Base-by-base conservation (phyloP, 2,888 invertebrate genomes). In the Xestia ashworthii region DNA sequence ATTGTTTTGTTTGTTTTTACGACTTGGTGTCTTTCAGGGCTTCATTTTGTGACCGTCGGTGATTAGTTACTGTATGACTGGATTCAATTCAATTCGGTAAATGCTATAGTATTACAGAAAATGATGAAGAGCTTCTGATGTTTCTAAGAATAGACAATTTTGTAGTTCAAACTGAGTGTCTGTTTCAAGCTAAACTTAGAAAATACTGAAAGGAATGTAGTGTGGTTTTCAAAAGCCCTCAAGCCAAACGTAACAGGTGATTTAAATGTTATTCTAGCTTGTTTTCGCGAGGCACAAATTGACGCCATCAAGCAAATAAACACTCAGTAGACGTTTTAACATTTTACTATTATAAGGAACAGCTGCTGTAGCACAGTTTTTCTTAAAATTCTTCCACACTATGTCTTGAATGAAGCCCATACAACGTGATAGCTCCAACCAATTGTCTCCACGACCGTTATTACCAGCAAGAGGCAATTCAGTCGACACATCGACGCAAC, bases 361-460 rank as follows among this genome's bases (percentile, higher is more conserved):
- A 64, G 46, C n/a, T 67, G 60, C 4, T 32, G 19, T 46, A 32
- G 19, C 4, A 79, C 19, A 16, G 46, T 55, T n/a, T 8, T 38
- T 32, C 16, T 50, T 38, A 53, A 67, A 41, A 58, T 71, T 16
- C 9, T 22, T 12, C 16, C 38, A 53, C 5, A 19, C 14, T 2
- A 44, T 44, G 12, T 70, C 38, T 44, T 73, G 55, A 81, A 71
- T 69, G 60, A 66, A 75, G 60, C 67, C 25, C 48, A 66, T 74
- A 74, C 64, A 78, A 62, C 25, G 60, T 14, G 50, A 55, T 44
- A 74, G 69, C n/a, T 62, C 46, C 16, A 72, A 67, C 32, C 60
- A 84, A 81, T 78, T 84, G 75, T 76, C 62, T 71, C 32, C 1
- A 16, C 41, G 66, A 64, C 75, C 71, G 69, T 77, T 79, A 76